Evolutionary conservation across 2,797 vertebrate species (phyloP).

Genomic region (Nyctibius grandis): DNA sequence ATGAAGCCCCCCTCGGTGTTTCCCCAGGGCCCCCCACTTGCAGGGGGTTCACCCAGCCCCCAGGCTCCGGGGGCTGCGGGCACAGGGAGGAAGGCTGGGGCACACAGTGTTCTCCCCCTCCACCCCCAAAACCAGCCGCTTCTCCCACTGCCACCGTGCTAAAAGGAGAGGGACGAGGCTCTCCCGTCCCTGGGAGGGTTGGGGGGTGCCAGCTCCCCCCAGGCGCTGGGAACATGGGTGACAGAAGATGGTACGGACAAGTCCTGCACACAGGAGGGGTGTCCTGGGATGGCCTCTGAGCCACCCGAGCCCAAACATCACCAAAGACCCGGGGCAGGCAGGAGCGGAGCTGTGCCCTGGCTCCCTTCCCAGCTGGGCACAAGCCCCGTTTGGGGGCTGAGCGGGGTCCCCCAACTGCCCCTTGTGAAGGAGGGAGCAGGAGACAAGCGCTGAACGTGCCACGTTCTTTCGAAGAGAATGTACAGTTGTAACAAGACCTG

Average conservation of each 20-base stretch:
- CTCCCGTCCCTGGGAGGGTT: too few species aligned
- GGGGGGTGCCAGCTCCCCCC: background rate
- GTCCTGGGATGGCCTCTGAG: rapidly evolving
- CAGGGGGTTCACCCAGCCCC: too few species aligned
- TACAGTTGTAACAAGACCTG: background rate
- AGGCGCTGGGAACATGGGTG: rapidly evolving
- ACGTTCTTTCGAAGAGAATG: background rate
- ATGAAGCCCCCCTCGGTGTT: rapidly evolving
- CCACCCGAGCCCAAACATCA: background rate
- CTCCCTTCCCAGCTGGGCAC: background rate
- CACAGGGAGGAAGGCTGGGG: too few species aligned
- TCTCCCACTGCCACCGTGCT: too few species aligned
- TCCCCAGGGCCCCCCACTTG: too few species aligned
- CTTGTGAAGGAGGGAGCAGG: background rate
- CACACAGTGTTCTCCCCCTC: too few species aligned
- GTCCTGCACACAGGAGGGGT: too few species aligned
- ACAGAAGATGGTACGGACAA: rapidly evolving
- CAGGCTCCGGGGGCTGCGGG: too few species aligned
- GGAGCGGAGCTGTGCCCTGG: rapidly evolving
- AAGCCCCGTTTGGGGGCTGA: rapidly evolving
- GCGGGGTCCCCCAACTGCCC: rapidly evolving
- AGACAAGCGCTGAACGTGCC: rapidly evolving
- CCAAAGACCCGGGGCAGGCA: rapidly evolving
- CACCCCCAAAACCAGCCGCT: too few species aligned
- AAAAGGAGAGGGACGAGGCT: too few species aligned